phyloP scores from a whole-genome alignment of 2,888 invertebrate species.

The Actias luna region DNA sequence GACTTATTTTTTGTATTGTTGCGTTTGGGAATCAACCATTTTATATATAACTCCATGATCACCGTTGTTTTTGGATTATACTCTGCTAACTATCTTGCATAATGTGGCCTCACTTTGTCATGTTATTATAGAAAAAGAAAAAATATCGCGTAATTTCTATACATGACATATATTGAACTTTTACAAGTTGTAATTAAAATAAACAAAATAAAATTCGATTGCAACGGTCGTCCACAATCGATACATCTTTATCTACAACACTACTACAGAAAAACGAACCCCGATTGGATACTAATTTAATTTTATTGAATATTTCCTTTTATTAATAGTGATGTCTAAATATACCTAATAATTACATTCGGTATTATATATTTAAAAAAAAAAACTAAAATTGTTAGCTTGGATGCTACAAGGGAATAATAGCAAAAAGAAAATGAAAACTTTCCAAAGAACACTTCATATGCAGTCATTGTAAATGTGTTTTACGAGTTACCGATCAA shows the following conservation, averaged over 20 bases:
- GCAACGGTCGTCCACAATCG: not conserved
- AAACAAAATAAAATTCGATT: not conserved
- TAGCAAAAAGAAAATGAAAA: not conserved
- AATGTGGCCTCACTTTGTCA: too few relatives aligned
- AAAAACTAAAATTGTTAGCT: not conserved
- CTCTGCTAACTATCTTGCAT: too few relatives aligned
- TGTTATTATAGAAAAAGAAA: too few relatives aligned
- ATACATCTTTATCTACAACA: slow-evolving; percentile 22
- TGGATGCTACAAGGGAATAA: not conserved
- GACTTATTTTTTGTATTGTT: too few relatives aligned
- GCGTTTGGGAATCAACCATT: too few relatives aligned
- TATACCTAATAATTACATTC: slow-evolving; percentile 32
- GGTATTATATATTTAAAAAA: not conserved
- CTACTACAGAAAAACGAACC: slow-evolving; percentile 38
- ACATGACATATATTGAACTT: not conserved
- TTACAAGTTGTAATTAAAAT: not conserved
- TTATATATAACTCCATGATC: too few relatives aligned
- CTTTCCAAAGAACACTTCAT: not conserved
- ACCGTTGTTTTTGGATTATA: too few relatives aligned
- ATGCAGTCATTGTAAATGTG: not conserved
- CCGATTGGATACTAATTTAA: slow-evolving; percentile 31
- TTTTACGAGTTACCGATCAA: not conserved
- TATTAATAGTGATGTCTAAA: slow-evolving; percentile 49
- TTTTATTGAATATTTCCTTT: slow-evolving; percentile 55
- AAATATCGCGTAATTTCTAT: too few relatives aligned